Evolutionary conservation across 92 coral and sea anemone genomes (phyloP).

Genomic region (Actinostola sp.): DNA sequence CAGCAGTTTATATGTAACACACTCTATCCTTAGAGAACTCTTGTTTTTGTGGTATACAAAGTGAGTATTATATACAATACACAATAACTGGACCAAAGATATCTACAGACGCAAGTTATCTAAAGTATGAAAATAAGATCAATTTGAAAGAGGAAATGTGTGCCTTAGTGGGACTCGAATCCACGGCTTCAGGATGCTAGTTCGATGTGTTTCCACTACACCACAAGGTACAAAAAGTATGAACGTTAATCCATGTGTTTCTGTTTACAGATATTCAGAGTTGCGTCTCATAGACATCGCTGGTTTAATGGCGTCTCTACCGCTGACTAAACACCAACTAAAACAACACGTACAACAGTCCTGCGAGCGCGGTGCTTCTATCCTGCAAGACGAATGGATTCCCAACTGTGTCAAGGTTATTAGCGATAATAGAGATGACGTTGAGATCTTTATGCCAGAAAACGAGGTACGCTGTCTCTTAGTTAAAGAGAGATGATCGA

Average conservation of each 20-base stretch:
- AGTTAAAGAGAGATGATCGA: neutral
- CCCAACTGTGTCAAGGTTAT: slow-evolving; percentile 86
- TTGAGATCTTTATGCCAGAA: slow-evolving; percentile 87
- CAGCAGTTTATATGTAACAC: slow-evolving; percentile 75
- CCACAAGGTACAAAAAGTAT: no score
- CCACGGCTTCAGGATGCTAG: no score
- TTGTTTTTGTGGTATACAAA: slow-evolving; percentile 83
- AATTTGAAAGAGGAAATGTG: no score
- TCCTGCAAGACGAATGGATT: slow-evolving; percentile 75
- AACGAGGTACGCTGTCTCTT: slow-evolving; percentile 85
- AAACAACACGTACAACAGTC: slow-evolving; percentile 67
- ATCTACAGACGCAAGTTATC: neutral
- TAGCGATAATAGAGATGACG: slow-evolving; percentile 80
- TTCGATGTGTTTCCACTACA: no score
- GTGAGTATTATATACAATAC: slow-evolving; percentile 54
- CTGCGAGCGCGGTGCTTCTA: slow-evolving; percentile 69
- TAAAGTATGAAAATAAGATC: no score
- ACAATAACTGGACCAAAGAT: neutral
- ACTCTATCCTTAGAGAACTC: slow-evolving; percentile 76
- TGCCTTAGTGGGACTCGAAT: no score
- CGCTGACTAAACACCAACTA: slow-evolving; percentile 73
- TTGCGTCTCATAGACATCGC: slow-evolving; percentile 80
- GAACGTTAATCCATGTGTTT: no score
- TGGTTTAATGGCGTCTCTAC: slow-evolving; percentile 64
- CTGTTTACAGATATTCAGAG: slow-evolving; percentile 64